Evolutionary conservation across 2,888 invertebrate species (phyloP), one percentile per base, ranked within the genome.

Genomic region (Chaetoderma sp.): DNA sequence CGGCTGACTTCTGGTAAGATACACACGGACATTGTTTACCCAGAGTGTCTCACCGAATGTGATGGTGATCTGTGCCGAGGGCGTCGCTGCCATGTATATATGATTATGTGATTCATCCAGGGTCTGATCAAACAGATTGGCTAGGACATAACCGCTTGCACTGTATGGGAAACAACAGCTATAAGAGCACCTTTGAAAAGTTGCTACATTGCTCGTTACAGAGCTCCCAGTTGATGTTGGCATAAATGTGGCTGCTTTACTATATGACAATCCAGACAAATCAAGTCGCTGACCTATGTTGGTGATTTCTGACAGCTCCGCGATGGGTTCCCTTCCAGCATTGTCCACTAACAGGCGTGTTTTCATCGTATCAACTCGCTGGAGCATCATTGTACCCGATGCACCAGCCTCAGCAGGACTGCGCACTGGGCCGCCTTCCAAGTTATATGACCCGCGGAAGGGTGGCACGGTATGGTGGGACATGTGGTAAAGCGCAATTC

Each of bases 401-500:
- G 78, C 77, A 10, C 79, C 80, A 21, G 79, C 69, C 60, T 79
- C 80, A 3, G 78, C 70, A n/a, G 62, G 61, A 21, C 64, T 65
- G 4, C 67, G 66, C 1, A 68, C 47, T 8, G 23, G 0, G 13
- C 79, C 79, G 18, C 79, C 79, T 47, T 71, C 61, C 8, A 70
- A 64, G 61, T 78, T 67, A 57, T 66, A 74, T 23, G 64, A 66
- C 4, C 80, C 80, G 49, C 78, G 56, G 70, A 75, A 78, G 1
- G 72, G 74, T 0, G 76, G 72, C 27, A 77, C 71, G 28, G 70
- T 60, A 10, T 63, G 54, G 55, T 74, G 72, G 21, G 77, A 71
- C 39, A 67, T 33, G 65, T 80, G 79, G 57, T 75, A 78, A 21
- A 80, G 60, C n/a, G 78, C 75, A 42, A 78, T 71, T n/a, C 79